Base-by-base conservation (phyloP, 2,797 vertebrate genomes). In the Rhabdophis nuchalis region DNA sequence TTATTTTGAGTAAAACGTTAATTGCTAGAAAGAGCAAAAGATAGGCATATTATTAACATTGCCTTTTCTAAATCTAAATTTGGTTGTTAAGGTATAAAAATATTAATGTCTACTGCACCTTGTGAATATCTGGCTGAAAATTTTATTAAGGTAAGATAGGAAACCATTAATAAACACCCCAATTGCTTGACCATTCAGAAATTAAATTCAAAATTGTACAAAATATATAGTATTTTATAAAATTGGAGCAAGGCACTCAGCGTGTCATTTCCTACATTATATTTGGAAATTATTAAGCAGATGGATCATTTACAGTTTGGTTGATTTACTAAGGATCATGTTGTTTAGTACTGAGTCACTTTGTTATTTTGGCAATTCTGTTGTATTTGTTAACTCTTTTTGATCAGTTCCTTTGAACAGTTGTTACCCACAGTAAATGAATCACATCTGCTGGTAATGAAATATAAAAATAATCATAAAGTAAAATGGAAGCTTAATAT, bases 321-420 rank as follows among this genome's bases (percentile, higher is more conserved):
- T 89, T 87, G 61, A 64, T 64, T 72, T 87, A 29, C 5, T 87
- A 77, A 54, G 53, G 72, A 90, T 89, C 60, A 18, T 50, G 52
- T 90, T 90, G 36, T 90, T 92, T 36, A 53, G 41, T 23, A n/a
- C 36, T 54, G 27, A 90, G 77, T 64, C 64, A 46, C 36, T 77
- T 56, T 91, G 88, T 93, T 57, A 68, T 87, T 95, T 93, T 93
- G 95, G 92, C 95, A 93, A 89, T 41, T 92, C 94, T 93, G 90
- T 94, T 93, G 64, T 94, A 91, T 52, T 68, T 92, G 92, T 93
- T 94, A 93, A 8, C 86, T 89, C 86, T 90, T 95, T 96, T 94
- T 94, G 95, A 94, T 94, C 87, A 96, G n/a, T 25, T 94, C 90
- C 87, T 94, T 96, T 94, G 90, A 77, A 92, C 89, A 93, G 90